Conservation (phyloP, 2,797 vertebrate species). For the Pogoniulus pusillus region DNA sequence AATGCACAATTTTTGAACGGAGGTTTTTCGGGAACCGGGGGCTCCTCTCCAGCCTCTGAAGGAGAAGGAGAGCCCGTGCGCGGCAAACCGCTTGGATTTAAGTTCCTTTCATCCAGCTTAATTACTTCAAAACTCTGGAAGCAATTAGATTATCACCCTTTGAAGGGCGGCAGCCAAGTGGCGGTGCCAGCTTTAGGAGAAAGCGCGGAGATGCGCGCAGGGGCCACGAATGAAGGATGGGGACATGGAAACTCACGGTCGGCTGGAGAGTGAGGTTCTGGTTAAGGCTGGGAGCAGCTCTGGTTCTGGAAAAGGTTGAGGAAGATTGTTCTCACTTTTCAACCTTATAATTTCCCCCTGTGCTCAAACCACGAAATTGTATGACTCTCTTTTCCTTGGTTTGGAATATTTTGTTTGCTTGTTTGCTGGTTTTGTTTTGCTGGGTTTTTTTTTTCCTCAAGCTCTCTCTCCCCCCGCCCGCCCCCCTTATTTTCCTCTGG, state of each 20-base stretch:
- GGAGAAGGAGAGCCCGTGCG: not conserved
- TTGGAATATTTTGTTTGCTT: too few species aligned
- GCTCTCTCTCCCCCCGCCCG: not conserved
- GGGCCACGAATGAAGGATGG: not conserved
- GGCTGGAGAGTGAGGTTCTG: slow-evolving; percentile 7
- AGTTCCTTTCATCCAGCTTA: slow-evolving; percentile 68
- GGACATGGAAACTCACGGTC: slow-evolving; percentile 21
- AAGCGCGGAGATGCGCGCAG: not conserved
- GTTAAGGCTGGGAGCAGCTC: slow-evolving; percentile 35
- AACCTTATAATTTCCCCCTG: slow-evolving; percentile 29
- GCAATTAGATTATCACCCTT: slow-evolving; percentile 77
- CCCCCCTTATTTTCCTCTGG: not conserved
- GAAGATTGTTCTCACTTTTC: slow-evolving; percentile 34
- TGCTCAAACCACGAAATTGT: slow-evolving; percentile 29
- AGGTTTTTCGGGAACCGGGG: not conserved
- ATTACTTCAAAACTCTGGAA: slow-evolving; percentile 80
- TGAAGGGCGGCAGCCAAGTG: slow-evolving; percentile 66
- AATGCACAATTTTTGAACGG: slow-evolving; percentile 30
- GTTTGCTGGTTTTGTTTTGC: too few species aligned
- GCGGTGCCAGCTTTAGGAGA: not conserved
- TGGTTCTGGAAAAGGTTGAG: slow-evolving; percentile 38
- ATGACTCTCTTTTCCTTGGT: not conserved
- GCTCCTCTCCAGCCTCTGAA: slow-evolving; percentile 16
- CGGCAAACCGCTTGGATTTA: slow-evolving; percentile 40
- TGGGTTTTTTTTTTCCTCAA: too few species aligned